phyloP scores from a whole-genome alignment of 1,140 invertebrate species.

The Battus philenor region DNA sequence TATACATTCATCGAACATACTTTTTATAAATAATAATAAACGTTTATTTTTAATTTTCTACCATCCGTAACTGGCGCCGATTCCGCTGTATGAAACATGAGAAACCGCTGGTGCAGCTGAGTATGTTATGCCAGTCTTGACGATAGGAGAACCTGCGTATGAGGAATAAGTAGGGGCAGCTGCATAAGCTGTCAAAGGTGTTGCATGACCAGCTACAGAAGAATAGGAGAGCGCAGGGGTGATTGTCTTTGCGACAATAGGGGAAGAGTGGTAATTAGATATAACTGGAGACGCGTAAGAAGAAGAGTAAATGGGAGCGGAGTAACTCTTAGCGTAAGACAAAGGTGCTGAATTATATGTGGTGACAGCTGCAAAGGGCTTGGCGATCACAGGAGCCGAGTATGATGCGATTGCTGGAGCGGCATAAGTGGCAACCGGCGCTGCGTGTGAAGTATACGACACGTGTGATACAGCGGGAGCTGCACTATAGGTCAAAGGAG shows the following conservation, averaged over 20 bases:
- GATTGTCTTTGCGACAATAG: constrained; percentile 23
- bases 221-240: constrained; percentile 34
- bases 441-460: constrained; percentile 39
- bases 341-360: not conserved
- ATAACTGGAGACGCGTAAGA: constrained; percentile 26
- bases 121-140: constrained; percentile 34
- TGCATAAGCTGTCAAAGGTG: constrained; percentile 24
- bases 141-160: constrained; percentile 21
- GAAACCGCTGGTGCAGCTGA: constrained; percentile 47
- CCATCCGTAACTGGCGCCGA: constrained; percentile 46
- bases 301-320: constrained; percentile 20
- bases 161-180: constrained; percentile 27
- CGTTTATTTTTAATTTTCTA: constrained; percentile 4
- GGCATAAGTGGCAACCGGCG: constrained; percentile 26
- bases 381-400: constrained; percentile 18
- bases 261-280: constrained; percentile 19
- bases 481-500: constrained; percentile 33
- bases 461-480: constrained; percentile 30
- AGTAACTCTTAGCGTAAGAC: constrained; percentile 11
- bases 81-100: constrained; percentile 40
- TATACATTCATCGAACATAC: too few relatives aligned
- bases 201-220: constrained; percentile 24
- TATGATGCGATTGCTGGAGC: constrained; percentile 25
- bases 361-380: constrained; percentile 20
- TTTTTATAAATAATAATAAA: too few relatives aligned